Percentiles rank a stretch among this genome's conserved stretches.
These are phyloP conservation scores for Heliangelus exortis DNA, from an alignment of 2,797 vertebrate species.

Conservation along the genomic window DNA sequence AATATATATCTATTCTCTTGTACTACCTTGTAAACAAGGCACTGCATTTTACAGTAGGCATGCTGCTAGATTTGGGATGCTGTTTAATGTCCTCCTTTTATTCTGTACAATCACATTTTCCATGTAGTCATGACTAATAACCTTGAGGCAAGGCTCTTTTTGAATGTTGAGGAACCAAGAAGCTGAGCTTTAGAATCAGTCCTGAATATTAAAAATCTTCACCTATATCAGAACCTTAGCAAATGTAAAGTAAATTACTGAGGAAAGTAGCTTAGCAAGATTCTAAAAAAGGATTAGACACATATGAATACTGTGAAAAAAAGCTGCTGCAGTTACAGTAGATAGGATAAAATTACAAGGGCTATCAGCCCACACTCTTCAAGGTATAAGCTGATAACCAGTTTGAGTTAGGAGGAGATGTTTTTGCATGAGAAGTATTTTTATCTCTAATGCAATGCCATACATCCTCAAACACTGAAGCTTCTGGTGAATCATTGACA, in stretches of 20 bases:
- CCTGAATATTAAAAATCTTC: constrained; percentile 32
- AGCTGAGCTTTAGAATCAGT: neutral
- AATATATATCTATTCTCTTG: constrained; percentile 54
- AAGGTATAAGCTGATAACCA: neutral
- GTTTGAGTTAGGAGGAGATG: constrained; percentile 4
- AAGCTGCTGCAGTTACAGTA: constrained; percentile 3
- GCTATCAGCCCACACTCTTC: constrained; percentile 4
- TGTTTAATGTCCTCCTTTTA: constrained; percentile 53
- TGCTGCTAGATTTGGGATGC: constrained; percentile 18
- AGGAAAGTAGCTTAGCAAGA: constrained; percentile 33
- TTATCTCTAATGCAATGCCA: neutral
- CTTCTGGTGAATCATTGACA: neutral
- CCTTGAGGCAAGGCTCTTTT: constrained; percentile 19
- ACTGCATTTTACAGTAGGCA: constrained; percentile 34
- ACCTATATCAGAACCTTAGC: constrained; percentile 25
- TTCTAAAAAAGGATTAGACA: constrained; percentile 36
- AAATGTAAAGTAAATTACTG: constrained; percentile 53
- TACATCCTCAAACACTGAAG: constrained; percentile 9
- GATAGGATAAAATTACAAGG: constrained; percentile 40
- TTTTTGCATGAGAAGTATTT: constrained; percentile 14
- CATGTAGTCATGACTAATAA: constrained; percentile 57
- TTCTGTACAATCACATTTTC: constrained; percentile 40
- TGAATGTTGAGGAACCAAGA: constrained; percentile 49
- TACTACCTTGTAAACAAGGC: constrained; percentile 62
- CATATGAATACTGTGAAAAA: constrained; percentile 34